phyloP scores from a whole-genome alignment of 2,797 vertebrate genomes.

The Rhynchonycteris naso region DNA sequence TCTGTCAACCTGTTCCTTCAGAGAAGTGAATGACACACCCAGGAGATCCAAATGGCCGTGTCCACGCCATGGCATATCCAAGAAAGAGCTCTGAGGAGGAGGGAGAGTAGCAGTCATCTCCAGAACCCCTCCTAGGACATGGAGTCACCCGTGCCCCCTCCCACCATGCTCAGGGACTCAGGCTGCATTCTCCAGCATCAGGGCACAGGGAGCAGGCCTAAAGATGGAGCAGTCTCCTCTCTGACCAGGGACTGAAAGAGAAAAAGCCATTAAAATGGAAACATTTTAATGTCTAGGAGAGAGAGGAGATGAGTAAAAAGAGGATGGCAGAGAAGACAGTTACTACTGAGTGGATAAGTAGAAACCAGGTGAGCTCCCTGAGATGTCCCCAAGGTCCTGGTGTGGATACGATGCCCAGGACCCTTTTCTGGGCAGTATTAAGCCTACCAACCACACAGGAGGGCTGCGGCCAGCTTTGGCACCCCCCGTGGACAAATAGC shows the following conservation, averaged over 20 bases:
- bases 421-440: background rate
- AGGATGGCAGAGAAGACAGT: fast-evolving
- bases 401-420: background rate
- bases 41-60: conserved; percentile 84
- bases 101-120: background rate
- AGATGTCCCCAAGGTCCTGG: background rate
- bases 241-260: fast-evolving
- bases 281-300: no score
- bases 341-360: background rate
- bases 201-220: no score
- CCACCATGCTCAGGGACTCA: background rate
- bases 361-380: no score
- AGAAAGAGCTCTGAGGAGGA: conserved; percentile 62
- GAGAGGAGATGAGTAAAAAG: fast-evolving
- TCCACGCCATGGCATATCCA: conserved; percentile 72
- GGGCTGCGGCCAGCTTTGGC: fast-evolving
- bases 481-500: background rate
- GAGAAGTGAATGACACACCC: conserved; percentile 88
- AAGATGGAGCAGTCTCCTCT: fast-evolving
- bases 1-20: conserved; percentile 91
- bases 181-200: no score
- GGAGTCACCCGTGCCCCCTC: background rate
- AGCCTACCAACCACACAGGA: background rate
- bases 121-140: background rate
- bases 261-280: fast-evolving